Conservation (phyloP, 2,888 invertebrate species). For the Lydus trimaculatus region DNA sequence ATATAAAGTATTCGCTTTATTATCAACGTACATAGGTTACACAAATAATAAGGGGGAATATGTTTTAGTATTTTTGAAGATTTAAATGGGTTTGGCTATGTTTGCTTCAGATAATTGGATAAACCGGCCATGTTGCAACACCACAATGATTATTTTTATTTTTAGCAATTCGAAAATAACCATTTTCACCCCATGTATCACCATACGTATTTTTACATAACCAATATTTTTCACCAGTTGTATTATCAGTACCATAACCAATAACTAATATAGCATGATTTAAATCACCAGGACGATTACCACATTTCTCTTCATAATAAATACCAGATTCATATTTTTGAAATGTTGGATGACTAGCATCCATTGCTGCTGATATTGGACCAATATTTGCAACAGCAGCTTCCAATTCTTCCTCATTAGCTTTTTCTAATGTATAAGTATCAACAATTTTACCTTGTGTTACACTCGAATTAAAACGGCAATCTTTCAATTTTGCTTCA, state of each 20-base stretch:
- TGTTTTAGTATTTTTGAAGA: too few relatives aligned
- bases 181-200: constrained; percentile 52
- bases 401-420: constrained; percentile 77
- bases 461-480: neutral
- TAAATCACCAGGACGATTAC: constrained; percentile 65
- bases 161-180: constrained; percentile 53
- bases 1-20: too few relatives aligned
- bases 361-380: constrained; percentile 88
- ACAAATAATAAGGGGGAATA: too few relatives aligned
- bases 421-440: constrained; percentile 75
- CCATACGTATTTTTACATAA: constrained; percentile 76
- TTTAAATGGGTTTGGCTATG: too few relatives aligned
- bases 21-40: too few relatives aligned
- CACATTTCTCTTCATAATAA: constrained; percentile 81
- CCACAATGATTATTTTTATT: constrained; percentile 78
- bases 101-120: constrained; percentile 74
- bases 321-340: constrained; percentile 85
- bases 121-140: constrained; percentile 80
- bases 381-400: constrained; percentile 84
- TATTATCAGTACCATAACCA: too few relatives aligned
- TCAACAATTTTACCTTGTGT: constrained; percentile 60
- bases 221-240: constrained; percentile 72
- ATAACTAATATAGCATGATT: too few relatives aligned
- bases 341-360: constrained; percentile 84
- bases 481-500: neutral